Evolutionary conservation across 2,888 invertebrate species (phyloP).

Genomic region (Cybosia mesomella): DNA sequence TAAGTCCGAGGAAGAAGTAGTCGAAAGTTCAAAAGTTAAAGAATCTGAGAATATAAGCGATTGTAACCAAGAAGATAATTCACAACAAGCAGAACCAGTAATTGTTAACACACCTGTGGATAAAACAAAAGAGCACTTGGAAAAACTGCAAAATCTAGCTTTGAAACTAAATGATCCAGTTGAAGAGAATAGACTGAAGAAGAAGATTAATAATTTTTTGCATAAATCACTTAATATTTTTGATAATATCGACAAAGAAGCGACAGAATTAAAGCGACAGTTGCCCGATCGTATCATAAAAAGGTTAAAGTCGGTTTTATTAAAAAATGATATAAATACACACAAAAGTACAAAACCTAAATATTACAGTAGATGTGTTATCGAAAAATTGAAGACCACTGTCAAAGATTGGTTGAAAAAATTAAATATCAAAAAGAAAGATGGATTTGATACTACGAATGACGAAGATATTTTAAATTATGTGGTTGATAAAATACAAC

Average conservation of each 20-base stretch:
- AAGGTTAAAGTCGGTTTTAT: slow-evolving; percentile 33
- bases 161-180: slow-evolving; percentile 46
- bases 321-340: slow-evolving; percentile 13
- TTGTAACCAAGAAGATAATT: neutral
- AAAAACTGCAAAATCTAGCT: slow-evolving; percentile 46
- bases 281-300: slow-evolving; percentile 46
- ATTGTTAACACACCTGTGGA: slow-evolving; percentile 37
- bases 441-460: slow-evolving; percentile 30
- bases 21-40: neutral
- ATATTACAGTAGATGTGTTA: slow-evolving; percentile 31
- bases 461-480: slow-evolving; percentile 35
- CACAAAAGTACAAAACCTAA: slow-evolving; percentile 24
- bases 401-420: slow-evolving; percentile 38
- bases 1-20: neutral
- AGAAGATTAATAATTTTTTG: slow-evolving; percentile 51
- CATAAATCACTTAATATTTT: slow-evolving; percentile 36
- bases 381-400: slow-evolving; percentile 24
- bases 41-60: neutral
- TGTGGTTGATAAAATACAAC: slow-evolving; percentile 39
- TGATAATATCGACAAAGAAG: slow-evolving; percentile 37
- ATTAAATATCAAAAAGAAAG: slow-evolving; percentile 38
- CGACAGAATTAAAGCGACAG: slow-evolving; percentile 38
- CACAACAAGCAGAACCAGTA: slow-evolving; percentile 21
- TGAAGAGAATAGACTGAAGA: slow-evolving; percentile 49
- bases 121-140: slow-evolving; percentile 32